Percentiles rank a stretch among this genome's conserved stretches.
These are phyloP conservation scores for Heliconius melpomene DNA, from an alignment of 1,140 invertebrate genomes.

Conservation along the genomic window DNA sequence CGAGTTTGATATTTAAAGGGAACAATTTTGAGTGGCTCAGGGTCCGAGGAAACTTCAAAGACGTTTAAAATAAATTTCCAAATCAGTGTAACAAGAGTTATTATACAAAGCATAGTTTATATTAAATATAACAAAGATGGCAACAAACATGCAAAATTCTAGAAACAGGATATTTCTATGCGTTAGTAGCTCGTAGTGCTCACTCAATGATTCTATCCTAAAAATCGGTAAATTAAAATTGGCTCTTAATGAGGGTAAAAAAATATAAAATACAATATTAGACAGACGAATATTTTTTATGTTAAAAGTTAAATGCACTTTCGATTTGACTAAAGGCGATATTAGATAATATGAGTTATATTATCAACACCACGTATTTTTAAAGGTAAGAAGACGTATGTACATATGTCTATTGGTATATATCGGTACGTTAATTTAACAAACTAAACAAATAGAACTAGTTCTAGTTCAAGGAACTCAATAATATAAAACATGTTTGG, in stretches of 20 bases:
- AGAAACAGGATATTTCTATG: background rate
- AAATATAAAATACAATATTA: no score
- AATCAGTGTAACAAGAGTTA: background rate
- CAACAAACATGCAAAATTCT: background rate
- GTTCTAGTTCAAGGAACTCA: background rate
- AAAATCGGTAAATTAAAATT: no score
- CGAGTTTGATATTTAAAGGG: background rate
- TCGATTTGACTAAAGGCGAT: no score
- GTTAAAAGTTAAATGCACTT: no score
- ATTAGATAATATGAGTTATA: no score
- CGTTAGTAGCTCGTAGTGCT: no score
- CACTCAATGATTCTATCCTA: no score
- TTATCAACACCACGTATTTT: no score
- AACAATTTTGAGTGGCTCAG: background rate
- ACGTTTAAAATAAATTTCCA: background rate
- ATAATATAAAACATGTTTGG: slow-evolving; percentile 10
- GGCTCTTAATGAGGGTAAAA: no score
- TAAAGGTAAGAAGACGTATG: no score
- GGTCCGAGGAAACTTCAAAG: background rate
- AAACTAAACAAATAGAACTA: background rate
- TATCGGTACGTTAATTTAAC: background rate
- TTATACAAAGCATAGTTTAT: background rate
- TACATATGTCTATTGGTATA: no score
- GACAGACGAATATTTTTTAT: no score
- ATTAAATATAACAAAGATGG: background rate